A percentile compares a stretch with the other conserved stretches of the same genome.
Evolutionary conservation across 2,113 vertebrate genomes (phyloP).

Genomic region (Phalacrocorax aristotelis): DNA sequence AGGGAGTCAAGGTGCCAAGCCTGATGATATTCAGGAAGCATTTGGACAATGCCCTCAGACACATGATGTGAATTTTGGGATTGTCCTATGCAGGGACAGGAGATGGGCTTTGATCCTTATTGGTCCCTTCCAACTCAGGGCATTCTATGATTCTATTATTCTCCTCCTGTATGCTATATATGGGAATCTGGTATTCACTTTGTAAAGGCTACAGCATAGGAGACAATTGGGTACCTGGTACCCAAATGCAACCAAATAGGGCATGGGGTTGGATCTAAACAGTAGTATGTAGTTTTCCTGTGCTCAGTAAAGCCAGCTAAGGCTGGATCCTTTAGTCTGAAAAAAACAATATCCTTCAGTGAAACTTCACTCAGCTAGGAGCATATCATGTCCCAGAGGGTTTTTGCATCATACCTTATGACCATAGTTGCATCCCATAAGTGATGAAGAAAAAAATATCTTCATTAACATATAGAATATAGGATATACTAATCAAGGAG

Average conservation of each 20-base stretch:
- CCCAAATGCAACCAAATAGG: background rate
- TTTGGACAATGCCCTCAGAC: no score
- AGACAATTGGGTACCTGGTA: background rate
- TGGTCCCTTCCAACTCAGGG: no score
- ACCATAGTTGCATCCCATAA: background rate
- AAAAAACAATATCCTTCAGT: background rate
- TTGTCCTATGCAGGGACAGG: no score
- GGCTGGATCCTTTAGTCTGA: background rate
- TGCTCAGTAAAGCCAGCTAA: background rate
- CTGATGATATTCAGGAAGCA: no score
- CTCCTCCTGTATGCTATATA: background rate
- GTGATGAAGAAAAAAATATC: background rate
- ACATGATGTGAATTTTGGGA: no score
- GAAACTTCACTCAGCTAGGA: background rate
- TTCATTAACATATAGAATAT: background rate
- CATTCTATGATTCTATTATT: no score
- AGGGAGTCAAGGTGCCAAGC: no score
- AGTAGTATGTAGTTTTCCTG: accelerated
- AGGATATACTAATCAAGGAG: background rate
- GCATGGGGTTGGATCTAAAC: background rate
- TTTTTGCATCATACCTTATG: background rate
- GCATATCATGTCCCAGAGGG: background rate
- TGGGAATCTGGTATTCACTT: accelerated
- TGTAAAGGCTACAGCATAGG: background rate
- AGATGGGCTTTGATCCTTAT: no score